Evolutionary conservation across 2,888 invertebrate species (phyloP), one percentile per base, ranked within the genome.

Genomic region (Trisateles emortualis): DNA sequence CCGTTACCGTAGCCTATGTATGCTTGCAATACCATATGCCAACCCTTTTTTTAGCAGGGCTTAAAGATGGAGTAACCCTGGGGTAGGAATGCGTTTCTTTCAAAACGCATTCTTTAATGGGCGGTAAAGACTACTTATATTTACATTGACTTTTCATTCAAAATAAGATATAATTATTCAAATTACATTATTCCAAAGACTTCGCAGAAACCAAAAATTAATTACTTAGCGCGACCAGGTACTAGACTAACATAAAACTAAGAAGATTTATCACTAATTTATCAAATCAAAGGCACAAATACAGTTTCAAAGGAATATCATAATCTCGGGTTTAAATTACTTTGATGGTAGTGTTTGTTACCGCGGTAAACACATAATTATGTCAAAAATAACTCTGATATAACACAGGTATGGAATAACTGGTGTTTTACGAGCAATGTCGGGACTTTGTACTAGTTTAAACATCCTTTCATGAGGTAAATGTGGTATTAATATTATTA

Each of bases 291-390:
- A 45, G 16, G 32, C 29, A n/a, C 8, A 8, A 1, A 22, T 14
- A n/a, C 26, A 43, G 36, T 60, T 68, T 61, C 43, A 72, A 72
- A 72, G 68, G 72, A 72, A 68, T 68, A 68, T 68, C 68, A 68
- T 68, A 68, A 68, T 68, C 64, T 38, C 16, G 41, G 36, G 43
- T 58, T 56, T 63, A 52, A 59, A 45, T 35, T 47, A 46, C 52
- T 52, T 52, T 52, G 68, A 49, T 58, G 19, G 11, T 47, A 54
- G 52, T 68, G 68, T 68, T 72, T 68, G 68, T 72, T 68, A 71
- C 41, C 32, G 62, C 54, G 14, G 68, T 68, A 68, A 58, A 68
- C 68, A 60, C 19, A 54, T 50, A 52, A 72, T 71, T 64, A 55
- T 49, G 45, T 72, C 58, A 48, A 45, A 42, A 60, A 54, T 46